Conservation (phyloP, 2,113 vertebrate species). For the Rhinichthys klamathensis region DNA sequence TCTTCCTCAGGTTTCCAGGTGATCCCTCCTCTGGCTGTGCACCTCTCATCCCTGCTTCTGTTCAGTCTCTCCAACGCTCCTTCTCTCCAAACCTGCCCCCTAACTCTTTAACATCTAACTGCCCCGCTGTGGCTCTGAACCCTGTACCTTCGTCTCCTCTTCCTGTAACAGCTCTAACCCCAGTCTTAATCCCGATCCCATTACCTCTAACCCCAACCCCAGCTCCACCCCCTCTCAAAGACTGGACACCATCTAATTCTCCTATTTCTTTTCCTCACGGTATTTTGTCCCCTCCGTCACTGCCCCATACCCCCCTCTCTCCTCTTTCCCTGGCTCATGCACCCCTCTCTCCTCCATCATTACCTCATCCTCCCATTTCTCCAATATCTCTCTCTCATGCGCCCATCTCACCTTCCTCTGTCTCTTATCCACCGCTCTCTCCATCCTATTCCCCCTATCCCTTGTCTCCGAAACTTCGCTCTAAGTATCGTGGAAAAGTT, state of each 20-base stretch:
- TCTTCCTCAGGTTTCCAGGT: slow-evolving; percentile 52
- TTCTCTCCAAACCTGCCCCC: slow-evolving; percentile 35
- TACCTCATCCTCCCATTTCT: slow-evolving; percentile 61
- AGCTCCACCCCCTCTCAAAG: slow-evolving; percentile 70
- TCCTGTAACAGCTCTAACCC: slow-evolving; percentile 47
- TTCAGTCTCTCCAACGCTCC: slow-evolving; percentile 73
- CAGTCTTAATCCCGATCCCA: slow-evolving; percentile 64
- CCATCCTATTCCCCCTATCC: slow-evolving; percentile 84
- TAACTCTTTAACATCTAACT: slow-evolving; percentile 37
- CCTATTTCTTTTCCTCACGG: slow-evolving; percentile 55
- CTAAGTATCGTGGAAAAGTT: slow-evolving; percentile 74
- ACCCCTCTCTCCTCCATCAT: slow-evolving; percentile 56
- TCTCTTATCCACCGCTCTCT: slow-evolving; percentile 77
- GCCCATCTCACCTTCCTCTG: slow-evolving; percentile 82
- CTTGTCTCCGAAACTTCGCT: slow-evolving; percentile 78
- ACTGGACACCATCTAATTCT: slow-evolving; percentile 78
- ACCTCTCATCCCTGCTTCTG: slow-evolving; percentile 73
- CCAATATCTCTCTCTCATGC: slow-evolving; percentile 74
- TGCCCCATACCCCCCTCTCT: slow-evolving; percentile 55
- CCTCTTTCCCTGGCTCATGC: slow-evolving; percentile 55
- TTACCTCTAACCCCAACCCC: slow-evolving; percentile 68
- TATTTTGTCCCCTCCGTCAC: slow-evolving; percentile 54
- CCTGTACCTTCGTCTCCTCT: slow-evolving; percentile 34
- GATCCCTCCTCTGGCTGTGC: slow-evolving; percentile 67
- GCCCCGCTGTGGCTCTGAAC: slow-evolving; percentile 16